Conservation (phyloP, 2,797 vertebrate genomes). For the Clarias platycephalus region DNA sequence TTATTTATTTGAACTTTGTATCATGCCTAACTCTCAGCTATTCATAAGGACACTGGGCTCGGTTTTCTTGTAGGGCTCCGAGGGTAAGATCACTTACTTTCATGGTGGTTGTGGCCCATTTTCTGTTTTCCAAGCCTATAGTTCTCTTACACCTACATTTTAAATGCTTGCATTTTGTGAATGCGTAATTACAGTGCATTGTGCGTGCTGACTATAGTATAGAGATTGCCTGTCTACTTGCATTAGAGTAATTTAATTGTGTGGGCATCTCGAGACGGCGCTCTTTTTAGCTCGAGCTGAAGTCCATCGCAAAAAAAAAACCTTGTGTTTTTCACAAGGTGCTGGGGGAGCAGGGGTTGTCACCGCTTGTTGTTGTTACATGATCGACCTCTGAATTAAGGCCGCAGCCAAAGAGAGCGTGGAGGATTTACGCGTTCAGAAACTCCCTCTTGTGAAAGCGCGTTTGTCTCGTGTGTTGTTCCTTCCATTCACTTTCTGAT, state of each 20-base stretch:
- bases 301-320: conserved; percentile 38
- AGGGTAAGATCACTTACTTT: conserved; percentile 54
- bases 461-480: conserved; percentile 64
- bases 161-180: conserved; percentile 77
- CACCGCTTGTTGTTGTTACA: conserved; percentile 61
- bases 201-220: conserved; percentile 65
- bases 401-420: conserved; percentile 67
- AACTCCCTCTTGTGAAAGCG: conserved; percentile 67
- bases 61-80: conserved; percentile 42
- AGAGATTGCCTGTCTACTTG: conserved; percentile 72
- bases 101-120: conserved; percentile 41
- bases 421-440: conserved; percentile 68
- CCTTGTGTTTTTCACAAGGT: conserved; percentile 53
- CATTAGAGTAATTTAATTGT: conserved; percentile 75
- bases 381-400: conserved; percentile 69
- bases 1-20: conserved; percentile 59
- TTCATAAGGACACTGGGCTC: conserved; percentile 51
- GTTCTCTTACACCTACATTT: conserved; percentile 65
- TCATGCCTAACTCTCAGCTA: conserved; percentile 51
- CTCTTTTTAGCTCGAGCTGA: conserved; percentile 57
- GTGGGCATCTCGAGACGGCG: conserved; percentile 66
- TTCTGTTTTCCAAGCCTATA: conserved; percentile 55
- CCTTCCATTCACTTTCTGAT: conserved; percentile 63
- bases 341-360: conserved; percentile 50
- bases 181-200: conserved; percentile 75